Conservation (phyloP, 2,797 vertebrate genomes). For the Enteromius paludinosus region DNA sequence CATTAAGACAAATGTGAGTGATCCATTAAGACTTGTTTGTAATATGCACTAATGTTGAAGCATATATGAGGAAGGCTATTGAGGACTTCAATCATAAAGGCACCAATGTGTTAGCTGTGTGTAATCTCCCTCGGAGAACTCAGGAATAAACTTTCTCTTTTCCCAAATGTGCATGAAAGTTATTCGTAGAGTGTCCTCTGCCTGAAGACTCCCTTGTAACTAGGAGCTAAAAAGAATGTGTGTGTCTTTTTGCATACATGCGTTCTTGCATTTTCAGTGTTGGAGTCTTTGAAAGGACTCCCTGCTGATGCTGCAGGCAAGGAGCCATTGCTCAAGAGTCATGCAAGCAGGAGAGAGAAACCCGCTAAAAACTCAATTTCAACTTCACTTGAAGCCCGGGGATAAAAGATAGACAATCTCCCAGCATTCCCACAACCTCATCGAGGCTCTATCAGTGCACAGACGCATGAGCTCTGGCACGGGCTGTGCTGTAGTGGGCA, state of each 20-base stretch:
- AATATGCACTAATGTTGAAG: constrained; percentile 25
- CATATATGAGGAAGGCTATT: constrained; percentile 41
- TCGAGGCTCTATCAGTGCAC: constrained; percentile 28
- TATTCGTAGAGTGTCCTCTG: constrained; percentile 63
- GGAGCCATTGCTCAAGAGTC: constrained; percentile 57
- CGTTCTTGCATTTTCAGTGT: constrained; percentile 38
- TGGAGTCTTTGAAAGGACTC: constrained; percentile 61
- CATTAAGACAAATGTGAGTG: constrained; percentile 34
- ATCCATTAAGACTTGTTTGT: constrained; percentile 21
- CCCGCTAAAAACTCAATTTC: constrained; percentile 63
- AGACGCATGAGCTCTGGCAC: constrained; percentile 35
- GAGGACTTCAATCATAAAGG: constrained; percentile 54
- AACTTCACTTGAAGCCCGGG: constrained; percentile 61
- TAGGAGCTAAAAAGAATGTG: constrained; percentile 42
- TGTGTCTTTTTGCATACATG: constrained; percentile 39
- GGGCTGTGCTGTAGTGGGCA: constrained; percentile 6
- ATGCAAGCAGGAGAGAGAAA: constrained; percentile 58
- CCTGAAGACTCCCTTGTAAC: constrained; percentile 60
- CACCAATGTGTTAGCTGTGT: constrained; percentile 30
- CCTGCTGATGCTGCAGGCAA: constrained; percentile 63
- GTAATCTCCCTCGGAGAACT: constrained; percentile 49
- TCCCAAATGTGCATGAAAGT: constrained; percentile 61
- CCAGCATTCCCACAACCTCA: constrained; percentile 29
- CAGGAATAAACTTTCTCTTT: constrained; percentile 53
- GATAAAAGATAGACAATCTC: constrained; percentile 57